A percentile compares a stretch with the other conserved stretches of the same genome.
Conservation (phyloP, 1,140 invertebrate species). For the Papilio machaon region DNA sequence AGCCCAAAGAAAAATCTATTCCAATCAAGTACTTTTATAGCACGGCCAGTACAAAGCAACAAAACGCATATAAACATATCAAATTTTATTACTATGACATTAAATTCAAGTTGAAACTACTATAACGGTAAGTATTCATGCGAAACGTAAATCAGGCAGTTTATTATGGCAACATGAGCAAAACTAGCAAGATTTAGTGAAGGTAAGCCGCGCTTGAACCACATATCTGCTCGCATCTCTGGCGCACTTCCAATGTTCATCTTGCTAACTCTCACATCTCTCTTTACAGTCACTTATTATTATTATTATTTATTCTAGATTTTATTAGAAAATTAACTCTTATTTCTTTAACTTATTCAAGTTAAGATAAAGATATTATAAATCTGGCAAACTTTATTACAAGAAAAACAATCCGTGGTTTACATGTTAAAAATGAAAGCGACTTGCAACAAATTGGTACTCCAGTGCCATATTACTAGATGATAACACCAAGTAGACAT, state of each 20-base stretch:
- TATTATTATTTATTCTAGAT: not conserved
- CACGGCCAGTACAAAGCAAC: not conserved
- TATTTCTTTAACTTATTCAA: too few relatives aligned
- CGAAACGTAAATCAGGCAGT: slow-evolving; percentile 1
- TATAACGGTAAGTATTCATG: slow-evolving; percentile 13
- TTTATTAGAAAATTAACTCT: not conserved
- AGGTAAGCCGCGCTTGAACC: not conserved
- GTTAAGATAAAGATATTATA: too few relatives aligned
- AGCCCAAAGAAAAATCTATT: too few relatives aligned
- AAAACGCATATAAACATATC: not conserved
- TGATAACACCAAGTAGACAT: too few relatives aligned
- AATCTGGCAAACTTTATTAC: too few relatives aligned
- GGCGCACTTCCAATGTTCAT: not conserved
- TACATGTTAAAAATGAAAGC: too few relatives aligned
- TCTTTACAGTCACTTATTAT: not conserved
- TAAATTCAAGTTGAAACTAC: not conserved
- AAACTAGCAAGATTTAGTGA: slow-evolving; percentile 17
- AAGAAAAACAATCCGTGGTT: too few relatives aligned
- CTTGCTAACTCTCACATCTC: not conserved
- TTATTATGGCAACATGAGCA: not conserved
- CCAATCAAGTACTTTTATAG: not conserved
- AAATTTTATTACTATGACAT: not conserved
- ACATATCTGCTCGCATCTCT: not conserved
- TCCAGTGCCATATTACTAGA: too few relatives aligned
- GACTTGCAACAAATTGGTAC: too few relatives aligned